These are phyloP conservation scores for Salvelinus namaycush DNA, from an alignment of 2,113 vertebrate species.

Conservation along the genomic window DNA sequence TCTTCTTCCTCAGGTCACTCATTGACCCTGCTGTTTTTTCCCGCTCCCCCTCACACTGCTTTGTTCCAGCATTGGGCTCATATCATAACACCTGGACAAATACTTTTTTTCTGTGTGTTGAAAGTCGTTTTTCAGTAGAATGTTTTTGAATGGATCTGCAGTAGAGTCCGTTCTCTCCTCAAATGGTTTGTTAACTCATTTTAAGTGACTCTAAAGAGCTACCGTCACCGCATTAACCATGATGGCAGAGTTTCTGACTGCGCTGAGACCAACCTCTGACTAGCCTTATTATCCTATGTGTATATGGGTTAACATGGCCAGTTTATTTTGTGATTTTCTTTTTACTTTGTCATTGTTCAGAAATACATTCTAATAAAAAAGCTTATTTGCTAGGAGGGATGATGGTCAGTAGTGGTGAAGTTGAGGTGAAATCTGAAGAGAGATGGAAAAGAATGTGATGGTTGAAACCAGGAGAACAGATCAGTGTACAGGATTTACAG, in stretches of 20 bases:
- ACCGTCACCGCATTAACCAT: background rate
- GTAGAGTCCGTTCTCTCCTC: background rate
- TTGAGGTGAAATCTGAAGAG: no score
- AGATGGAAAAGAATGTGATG: no score
- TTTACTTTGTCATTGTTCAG: no score
- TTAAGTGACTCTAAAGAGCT: background rate
- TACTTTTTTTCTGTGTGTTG: no score
- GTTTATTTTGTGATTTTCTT: no score
- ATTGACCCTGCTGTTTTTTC: conserved; percentile 8
- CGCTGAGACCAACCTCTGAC: background rate
- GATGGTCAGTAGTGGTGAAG: no score
- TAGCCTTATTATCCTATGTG: background rate
- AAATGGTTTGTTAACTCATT: background rate
- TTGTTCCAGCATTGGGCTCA: background rate
- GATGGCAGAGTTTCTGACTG: background rate
- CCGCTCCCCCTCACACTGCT: conserved; percentile 5
- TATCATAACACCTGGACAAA: conserved; percentile 23
- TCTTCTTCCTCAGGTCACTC: background rate
- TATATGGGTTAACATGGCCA: background rate
- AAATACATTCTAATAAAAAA: no score
- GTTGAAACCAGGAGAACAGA: no score
- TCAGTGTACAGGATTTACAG: no score
- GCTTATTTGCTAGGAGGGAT: no score
- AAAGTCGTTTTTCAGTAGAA: background rate
- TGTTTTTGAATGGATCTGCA: background rate